Evolutionary conservation across 2,113 vertebrate species (phyloP).

Genomic region (Nannobrachium achirus): DNA sequence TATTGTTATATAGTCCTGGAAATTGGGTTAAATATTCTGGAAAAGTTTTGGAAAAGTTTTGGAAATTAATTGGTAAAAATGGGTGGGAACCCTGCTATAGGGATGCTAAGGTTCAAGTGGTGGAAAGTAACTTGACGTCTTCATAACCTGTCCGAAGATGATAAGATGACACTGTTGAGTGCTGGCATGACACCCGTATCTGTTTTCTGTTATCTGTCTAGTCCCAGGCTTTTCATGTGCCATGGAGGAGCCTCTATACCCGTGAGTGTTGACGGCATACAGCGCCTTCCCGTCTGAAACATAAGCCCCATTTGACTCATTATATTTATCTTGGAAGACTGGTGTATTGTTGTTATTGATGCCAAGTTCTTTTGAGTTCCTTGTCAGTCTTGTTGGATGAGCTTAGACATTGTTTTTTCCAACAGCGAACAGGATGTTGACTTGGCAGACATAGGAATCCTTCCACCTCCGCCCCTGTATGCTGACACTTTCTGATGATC

Average conservation of each 20-base stretch:
- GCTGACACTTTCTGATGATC: slow-evolving; percentile 68
- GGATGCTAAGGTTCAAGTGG: not conserved
- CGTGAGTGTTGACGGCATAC: slow-evolving; percentile 65
- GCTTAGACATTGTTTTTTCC: slow-evolving; percentile 9
- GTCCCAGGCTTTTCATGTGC: slow-evolving; percentile 59
- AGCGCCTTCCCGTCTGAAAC: slow-evolving; percentile 12
- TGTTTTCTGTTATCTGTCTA: slow-evolving; percentile 17
- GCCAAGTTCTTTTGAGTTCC: not conserved
- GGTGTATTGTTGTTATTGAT: not conserved
- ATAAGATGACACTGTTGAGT: slow-evolving; percentile 14
- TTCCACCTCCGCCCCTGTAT: slow-evolving; percentile 78
- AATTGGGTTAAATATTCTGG: no score
- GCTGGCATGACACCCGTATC: slow-evolving; percentile 27
- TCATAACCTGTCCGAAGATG: no score
- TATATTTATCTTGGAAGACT: not conserved
- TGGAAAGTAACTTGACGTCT: slow-evolving; percentile 50
- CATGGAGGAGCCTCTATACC: slow-evolving; percentile 66
- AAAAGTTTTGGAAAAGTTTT: no score
- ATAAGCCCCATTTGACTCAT: not conserved
- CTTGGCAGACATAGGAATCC: slow-evolving; percentile 69
- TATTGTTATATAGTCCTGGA: no score
- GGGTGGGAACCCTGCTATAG: no score
- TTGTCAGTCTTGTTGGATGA: not conserved
- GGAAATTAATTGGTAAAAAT: no score
- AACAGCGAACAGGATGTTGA: slow-evolving; percentile 72